Evolutionary conservation across 2,888 invertebrate genomes (phyloP), one percentile per base, ranked within the genome.

Genomic region (Prosapia bicincta): DNA sequence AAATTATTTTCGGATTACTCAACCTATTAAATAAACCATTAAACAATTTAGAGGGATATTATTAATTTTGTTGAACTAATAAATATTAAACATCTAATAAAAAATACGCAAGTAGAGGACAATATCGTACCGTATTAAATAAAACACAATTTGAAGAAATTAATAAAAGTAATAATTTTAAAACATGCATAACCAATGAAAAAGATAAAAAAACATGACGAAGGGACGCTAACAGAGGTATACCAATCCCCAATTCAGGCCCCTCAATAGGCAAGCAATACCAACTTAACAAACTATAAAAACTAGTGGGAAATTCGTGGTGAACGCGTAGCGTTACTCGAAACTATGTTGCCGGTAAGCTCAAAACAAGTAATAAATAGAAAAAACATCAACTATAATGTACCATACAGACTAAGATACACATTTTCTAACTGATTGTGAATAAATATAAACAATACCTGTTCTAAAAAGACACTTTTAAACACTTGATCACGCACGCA

Each of bases 301-400:
- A 54, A 54, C 54, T 54, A 54, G 54, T 54, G 54, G 54, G 54
- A 54, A 54, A 54, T 54, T 54, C 54, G 54, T 54, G 54, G 54
- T 54, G 54, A 54, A 54, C 54, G 54, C 54, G 38, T 38, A 38
- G 38, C 38, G 54, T 54, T 54, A 54, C 20, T 20, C 54, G 20
- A 20, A 54, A 54, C 54, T 54, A 54, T 20, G 20, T 20, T 5
- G 54, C 54, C 54, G 54, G 54, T 20, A 54, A 9, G 6, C 54
- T n/a, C 54, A 54, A n/a, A 54, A 54, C 54, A 54, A 1, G 1
- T 2, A 54, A 54, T 54, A 6, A n/a, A 54, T 2, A 54, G 54
- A 20, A 6, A 54, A 54, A 54, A 54, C 54, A 54, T 54, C 54
- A 54, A 54, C 54, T 54, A 54, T 54, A 20, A 20, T n/a, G 54